phyloP scores from a whole-genome alignment of 2,797 vertebrate genomes.

The Lithobates sylvaticus region DNA sequence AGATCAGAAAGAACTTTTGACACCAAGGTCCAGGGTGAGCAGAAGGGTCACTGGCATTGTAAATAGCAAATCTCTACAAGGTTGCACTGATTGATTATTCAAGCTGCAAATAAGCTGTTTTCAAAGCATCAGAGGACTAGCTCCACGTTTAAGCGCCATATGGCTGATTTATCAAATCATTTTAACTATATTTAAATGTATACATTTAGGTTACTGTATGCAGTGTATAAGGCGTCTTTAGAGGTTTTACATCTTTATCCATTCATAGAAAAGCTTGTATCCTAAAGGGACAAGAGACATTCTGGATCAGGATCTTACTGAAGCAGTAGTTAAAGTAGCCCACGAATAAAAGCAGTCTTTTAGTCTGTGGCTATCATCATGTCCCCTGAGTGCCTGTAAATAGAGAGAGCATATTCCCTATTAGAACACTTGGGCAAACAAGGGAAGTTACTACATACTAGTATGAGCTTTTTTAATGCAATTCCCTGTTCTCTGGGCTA shows the following conservation, averaged over 20 bases:
- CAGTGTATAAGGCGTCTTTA: neutral
- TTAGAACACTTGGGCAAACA: no score
- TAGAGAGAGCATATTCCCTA: no score
- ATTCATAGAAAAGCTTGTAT: neutral
- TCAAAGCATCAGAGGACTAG: constrained; percentile 61
- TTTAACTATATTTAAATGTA: neutral
- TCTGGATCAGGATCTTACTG: neutral
- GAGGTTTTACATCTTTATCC: neutral
- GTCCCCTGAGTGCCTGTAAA: no score
- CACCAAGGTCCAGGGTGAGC: constrained; percentile 82
- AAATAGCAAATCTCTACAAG: constrained; percentile 75
- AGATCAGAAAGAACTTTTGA: constrained; percentile 81
- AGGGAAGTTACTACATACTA: no score
- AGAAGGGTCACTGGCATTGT: constrained; percentile 75
- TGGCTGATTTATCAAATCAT: neutral
- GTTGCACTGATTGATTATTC: constrained; percentile 68
- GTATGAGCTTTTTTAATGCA: no score
- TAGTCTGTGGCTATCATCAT: no score
- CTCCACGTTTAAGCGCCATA: neutral
- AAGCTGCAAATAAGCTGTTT: constrained; percentile 66
- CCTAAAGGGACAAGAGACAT: neutral
- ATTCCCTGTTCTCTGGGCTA: no score
- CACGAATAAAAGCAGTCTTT: neutral
- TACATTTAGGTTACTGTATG: neutral
- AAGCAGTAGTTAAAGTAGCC: neutral